Evolutionary conservation across 1,140 invertebrate genomes (phyloP), one percentile per base, ranked within the genome.

Genomic region (Araneus ventricosus): DNA sequence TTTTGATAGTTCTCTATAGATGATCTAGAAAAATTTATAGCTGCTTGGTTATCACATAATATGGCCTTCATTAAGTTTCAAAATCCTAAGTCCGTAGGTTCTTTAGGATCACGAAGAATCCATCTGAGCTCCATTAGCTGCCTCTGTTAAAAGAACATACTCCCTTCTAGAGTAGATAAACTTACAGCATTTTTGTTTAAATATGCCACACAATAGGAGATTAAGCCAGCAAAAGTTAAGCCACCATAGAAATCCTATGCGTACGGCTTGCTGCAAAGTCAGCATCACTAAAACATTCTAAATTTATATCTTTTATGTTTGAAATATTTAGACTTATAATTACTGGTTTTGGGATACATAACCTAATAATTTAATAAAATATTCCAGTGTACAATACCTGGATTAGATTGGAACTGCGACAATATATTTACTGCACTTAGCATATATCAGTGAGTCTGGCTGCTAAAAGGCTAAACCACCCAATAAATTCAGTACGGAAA

Each of bases 61-160:
- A 61, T n/a, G 67, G 84, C 85, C 67, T 37, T 27, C 39, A 41
- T 70, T 27, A 67, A 24, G 5, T 41, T 75, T 39, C 67, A 88
- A 22, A 39, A 2, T 2, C 20, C 14, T 41, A 10, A 59, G 63
- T 94, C 92, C 22, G 59, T 39, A 2, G 94, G 45, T 22, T 41
- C 59, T 61, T 75, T 27, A 41, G 17, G n/a, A 4, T 4, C 17
- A 30, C 61, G 22, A 63, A 63, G 87, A 41, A 95, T 59, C 93
- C 94, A 95, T 6, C 94, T 89, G 94, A 52, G 95, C 95, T 94
- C 95, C 95, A n/a, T 85, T 95, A 61, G 90, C 95, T 79, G 95
- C 94, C 94, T 95, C 95, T 88, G 95, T 94, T 88, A 95, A 88
- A 30, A 94, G 92, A 90, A 95, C 95, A 90, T 95, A 95, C 89